Base-by-base conservation (phyloP, 2,113 vertebrate species). In the Myrmecobius fasciatus region DNA sequence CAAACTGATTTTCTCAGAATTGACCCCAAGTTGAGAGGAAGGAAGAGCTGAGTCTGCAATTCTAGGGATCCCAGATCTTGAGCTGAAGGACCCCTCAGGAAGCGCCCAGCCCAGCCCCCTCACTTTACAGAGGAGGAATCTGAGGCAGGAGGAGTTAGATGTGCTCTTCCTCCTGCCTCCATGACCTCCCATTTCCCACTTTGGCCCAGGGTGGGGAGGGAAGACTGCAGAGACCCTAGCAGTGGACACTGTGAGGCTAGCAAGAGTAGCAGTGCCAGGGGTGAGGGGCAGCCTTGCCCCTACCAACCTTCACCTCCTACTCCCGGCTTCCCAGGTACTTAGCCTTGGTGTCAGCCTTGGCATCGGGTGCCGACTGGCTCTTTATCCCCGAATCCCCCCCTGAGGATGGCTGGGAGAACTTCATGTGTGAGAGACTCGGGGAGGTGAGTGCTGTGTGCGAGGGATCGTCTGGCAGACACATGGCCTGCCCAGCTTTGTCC, bases 311-410 rank as follows among this genome's bases (percentile, higher is more conserved):
- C 67, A 2, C 9, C 0, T 0, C 53, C 53, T 28, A 22, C n/a
- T 8, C 67, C 67, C 6, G 60, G 7, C 95, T 10, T 47, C 60
- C 0, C 94, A 99, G 99, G 93, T 99, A 99, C 97, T 97, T 99
- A 97, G 99, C 99, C 0, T 97, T 99, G 98, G 99, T 99, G 96
- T 99, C 99, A 0, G 99, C 99, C 0, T 95, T 99, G 98, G 99
- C 99, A 3, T 99, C 99, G 0, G 99, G 99, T 0, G 99, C 99
- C 0, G 99, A 99, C 98, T 99, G 99, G 99, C 99, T 99, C 75
- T 99, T 99, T 96, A 99, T 99, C 93, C 99, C 99, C 0, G 99
- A 99, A 95, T 98, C 99, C 17, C 99, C 99, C 24, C 99, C 99
- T 0, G 98, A 98, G 92, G 99, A 99, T 0, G 99, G 99, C 95